Evolutionary conservation across 2,113 vertebrate genomes (phyloP), one percentile per base, ranked within the genome.

Genomic region (Synodontis membranacea): DNA sequence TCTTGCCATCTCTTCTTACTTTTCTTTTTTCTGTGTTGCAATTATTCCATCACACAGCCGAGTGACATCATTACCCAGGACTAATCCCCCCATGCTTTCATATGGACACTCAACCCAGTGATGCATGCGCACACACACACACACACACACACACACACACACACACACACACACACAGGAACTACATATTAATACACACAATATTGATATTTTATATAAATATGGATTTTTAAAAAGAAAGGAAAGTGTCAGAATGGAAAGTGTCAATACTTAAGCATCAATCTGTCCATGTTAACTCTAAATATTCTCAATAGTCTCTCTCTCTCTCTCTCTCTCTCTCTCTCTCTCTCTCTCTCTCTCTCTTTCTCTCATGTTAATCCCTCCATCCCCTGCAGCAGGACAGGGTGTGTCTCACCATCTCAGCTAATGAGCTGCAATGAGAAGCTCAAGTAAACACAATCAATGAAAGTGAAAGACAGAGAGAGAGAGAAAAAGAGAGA

Each of bases 31-130:
- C 94, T 94, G 92, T 93, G 94, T 95, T 94, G 94, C 95, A 96
- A 96, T 96, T 96, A 96, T 96, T 86, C 84, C 76, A 68, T 66
- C 44, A 52, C 56, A 28, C 58, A 80, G 34, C 31, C 37, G 76
- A 80, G 84, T 78, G 96, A 96, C 96, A 96, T 96, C 95, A 96
- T 96, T 96, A 96, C 95, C 94, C 96, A 96, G 96, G 96, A 96
- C 80, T 82, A 82, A 82, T 82, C 80, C 80, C 42, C 80, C 17
- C 56, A 82, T 62, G 80, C 80, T 82, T 62, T 82, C 56, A 62
- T 82, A 62, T 19, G 25, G 25, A 62, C 80, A 82, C 80, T 82
- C 58, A 82, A 82, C 80, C 80, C 37, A 46, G 95, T 95, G 95
- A 94, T 95, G 95, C 92, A 88, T 86, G 88, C 93, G 92, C 80